Evolutionary conservation across 2,888 invertebrate genomes (phyloP), one percentile per base, ranked within the genome.

Genomic region (Epinotia brunnichana): DNA sequence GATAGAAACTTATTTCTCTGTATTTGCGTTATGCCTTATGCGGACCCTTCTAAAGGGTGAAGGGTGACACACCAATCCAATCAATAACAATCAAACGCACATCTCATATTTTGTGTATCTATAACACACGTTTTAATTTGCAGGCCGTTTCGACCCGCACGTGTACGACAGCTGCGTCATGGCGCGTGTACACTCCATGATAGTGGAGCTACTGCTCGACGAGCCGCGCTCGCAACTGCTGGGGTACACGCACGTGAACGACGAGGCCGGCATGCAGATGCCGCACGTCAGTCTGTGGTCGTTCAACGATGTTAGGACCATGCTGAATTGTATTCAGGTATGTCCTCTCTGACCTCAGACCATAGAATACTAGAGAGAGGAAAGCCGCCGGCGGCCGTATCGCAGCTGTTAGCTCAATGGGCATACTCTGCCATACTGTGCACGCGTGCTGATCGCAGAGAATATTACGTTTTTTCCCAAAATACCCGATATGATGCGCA

Each of bases 271-370:
- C 64, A 95, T 97, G 90, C 96, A 96, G 81, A 96, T 97, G 96
- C 96, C 96, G 0, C 97, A 97, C 79, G 94, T 97, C 48, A 96
- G 96, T 75, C 93, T 97, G 24, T 97, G 97, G 97, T 96, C 97
- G 0, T 92, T 97, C 35, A 95, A 95, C 44, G 97, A 97, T 82
- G 95, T 97, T 69, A 94, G 96, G 70, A 95, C 96, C 82, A 96
- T 97, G 90, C 90, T 97, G 48, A 95, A 95, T 81, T 96, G 96
- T 83, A 96, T 97, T 83, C 97, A 97, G 94, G 96, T 95, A 84
- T 81, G 77, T 35, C 7, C 1, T 19, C 11, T 44, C 44, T n/a
- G n/a, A n/a, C n/a, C n/a, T n/a, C n/a, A n/a, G n/a, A n/a, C n/a
- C n/a, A n/a, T n/a, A n/a, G n/a, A n/a, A n/a, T n/a, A n/a, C n/a